Evolutionary conservation across 2,888 invertebrate genomes (phyloP), one percentile per base, ranked within the genome.

Genomic region (Pyrgus malvae): DNA sequence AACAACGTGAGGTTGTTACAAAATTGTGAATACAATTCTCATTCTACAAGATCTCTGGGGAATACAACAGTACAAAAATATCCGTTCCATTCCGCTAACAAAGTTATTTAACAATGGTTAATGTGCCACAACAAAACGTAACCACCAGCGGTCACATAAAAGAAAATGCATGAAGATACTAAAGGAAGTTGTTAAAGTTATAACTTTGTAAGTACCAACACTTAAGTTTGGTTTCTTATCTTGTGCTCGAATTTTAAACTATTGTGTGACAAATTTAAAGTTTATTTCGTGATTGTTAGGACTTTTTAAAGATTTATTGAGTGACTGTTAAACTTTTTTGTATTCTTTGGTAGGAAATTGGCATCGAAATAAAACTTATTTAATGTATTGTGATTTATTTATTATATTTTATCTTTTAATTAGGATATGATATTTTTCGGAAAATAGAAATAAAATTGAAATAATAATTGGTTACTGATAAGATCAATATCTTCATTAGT

Each of bases 181-280:
- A 35, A 29, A 37, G 25, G 25, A 12, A 23, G 35, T 21, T 21
- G 44, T 53, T 44, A 51, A 51, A 44, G 23, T 19, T 42, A 44
- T 45, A 53, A 53, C 29, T 53, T 53, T 45, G 44, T 53, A 17
- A 41, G 29, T 48, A 51, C 25, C 42, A 42, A 44, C 25, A 7
- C 17, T 49, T 23, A 23, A 37, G 44, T 51, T 44, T 25, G 25
- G 16, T 21, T 31, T 42, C 11, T 42, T 51, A 51, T 35, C 42
- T 48, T 16, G 12, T 23, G 12, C 41, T 37, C 21, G 23, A 14
- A 6, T 12, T 41, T 23, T 21, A 6, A 38, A 38, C 21, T n/a
- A n/a, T 8, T 12, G 2, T 41, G 12, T 14, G 12, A 23, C 14
- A 14, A 21, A 3, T 37, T 23, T 29, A 2, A 2, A 2, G 29